Percentiles rank a stretch among this genome's conserved stretches.
Evolutionary conservation across 2,888 invertebrate species (phyloP).

Genomic region (Tiphia femorata): DNA sequence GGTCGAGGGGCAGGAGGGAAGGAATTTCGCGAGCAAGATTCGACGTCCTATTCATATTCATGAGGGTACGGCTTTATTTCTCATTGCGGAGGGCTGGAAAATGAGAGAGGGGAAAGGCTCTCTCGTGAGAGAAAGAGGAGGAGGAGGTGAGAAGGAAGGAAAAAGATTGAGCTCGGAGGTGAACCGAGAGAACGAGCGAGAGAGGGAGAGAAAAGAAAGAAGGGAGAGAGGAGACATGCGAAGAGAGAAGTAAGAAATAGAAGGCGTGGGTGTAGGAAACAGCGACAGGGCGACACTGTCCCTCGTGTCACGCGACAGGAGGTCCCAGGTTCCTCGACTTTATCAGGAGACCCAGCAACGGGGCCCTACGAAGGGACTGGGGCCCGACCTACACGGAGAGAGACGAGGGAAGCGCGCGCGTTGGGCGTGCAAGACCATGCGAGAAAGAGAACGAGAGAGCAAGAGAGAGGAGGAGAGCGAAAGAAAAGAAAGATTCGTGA

Average conservation of each 20-base stretch:
- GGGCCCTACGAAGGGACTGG: neutral
- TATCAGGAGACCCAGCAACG: no score
- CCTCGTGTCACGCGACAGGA: slow-evolving; percentile 36
- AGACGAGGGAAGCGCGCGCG: neutral
- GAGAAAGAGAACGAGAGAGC: neutral
- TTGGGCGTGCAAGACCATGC: no score
- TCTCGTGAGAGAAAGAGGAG: neutral
- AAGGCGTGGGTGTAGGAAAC: slow-evolving; percentile 31
- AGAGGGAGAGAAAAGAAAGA: neutral
- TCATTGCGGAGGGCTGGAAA: neutral
- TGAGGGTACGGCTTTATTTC: slow-evolving; percentile 35
- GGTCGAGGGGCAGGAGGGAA: no score
- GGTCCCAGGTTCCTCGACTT: slow-evolving; percentile 31
- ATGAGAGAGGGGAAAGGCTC: neutral
- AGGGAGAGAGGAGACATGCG: no score
- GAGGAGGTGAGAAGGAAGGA: no score
- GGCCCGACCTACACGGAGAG: neutral
- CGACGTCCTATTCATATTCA: slow-evolving; percentile 40
- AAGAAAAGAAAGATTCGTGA: neutral
- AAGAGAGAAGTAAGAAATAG: neutral
- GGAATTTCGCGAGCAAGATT: slow-evolving; percentile 22
- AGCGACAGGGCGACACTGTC: slow-evolving; percentile 31
- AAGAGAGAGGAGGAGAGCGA: neutral
- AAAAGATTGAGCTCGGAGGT: no score
- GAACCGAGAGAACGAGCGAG: no score